A percentile compares a stretch with the other conserved stretches of the same genome.
phyloP scores from a whole-genome alignment of 2,888 invertebrate genomes.

The Eristalis pertinax region DNA sequence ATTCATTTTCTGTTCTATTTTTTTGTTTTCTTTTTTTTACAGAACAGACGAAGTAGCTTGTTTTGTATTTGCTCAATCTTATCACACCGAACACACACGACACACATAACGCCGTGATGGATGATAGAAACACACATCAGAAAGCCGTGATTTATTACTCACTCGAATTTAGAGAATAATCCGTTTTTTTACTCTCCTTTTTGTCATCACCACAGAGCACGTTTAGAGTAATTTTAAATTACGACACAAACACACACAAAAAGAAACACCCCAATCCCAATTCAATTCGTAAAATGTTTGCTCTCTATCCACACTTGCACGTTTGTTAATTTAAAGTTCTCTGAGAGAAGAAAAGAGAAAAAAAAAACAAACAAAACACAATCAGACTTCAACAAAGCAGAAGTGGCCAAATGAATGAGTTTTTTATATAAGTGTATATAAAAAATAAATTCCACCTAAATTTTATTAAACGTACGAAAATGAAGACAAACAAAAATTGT shows the following conservation, averaged over 20 bases:
- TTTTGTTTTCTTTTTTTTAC: constrained; percentile 3
- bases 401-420: constrained; percentile 66
- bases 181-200: neutral
- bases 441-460: constrained; percentile 73
- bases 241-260: neutral
- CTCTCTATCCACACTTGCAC: neutral
- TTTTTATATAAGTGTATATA: constrained; percentile 62
- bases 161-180: constrained; percentile 30
- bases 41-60: neutral
- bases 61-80: constrained; percentile 12
- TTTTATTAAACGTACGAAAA: constrained; percentile 54
- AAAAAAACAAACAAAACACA: too few relatives aligned
- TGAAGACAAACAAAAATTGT: constrained; percentile 31
- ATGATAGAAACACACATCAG: constrained; percentile 32
- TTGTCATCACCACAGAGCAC: constrained; percentile 44
- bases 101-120: constrained; percentile 6
- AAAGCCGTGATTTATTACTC: constrained; percentile 42
- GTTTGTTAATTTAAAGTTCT: neutral
- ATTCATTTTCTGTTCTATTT: neutral
- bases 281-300: constrained; percentile 61
- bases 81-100: constrained; percentile 31
- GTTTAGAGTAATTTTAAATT: constrained; percentile 3
- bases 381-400: constrained; percentile 47
- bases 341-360: neutral
- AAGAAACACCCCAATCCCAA: neutral